A percentile compares a stretch with the other conserved stretches of the same genome.
Conservation (phyloP, 2,888 invertebrate species). For the Adineta ricciae region DNA sequence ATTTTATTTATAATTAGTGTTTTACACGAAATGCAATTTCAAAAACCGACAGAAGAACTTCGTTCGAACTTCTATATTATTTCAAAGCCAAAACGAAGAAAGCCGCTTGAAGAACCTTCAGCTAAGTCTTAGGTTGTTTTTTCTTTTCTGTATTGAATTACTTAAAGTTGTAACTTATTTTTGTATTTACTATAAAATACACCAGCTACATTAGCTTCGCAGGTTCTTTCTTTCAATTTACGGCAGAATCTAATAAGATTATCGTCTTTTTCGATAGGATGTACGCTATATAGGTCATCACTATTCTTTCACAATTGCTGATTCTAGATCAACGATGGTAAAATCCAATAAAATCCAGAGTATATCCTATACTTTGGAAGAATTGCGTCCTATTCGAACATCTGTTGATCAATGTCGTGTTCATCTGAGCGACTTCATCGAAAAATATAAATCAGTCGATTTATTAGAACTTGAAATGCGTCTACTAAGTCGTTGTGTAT, state of each 20-base stretch:
- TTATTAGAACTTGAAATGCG: background rate
- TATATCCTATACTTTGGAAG: background rate
- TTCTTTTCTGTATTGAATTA: background rate
- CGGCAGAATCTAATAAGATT: too few species aligned
- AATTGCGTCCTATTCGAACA: background rate
- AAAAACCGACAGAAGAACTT: background rate
- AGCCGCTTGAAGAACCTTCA: background rate
- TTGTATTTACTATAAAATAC: background rate
- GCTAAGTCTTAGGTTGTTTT: background rate
- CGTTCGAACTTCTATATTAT: background rate
- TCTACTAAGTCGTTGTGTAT: conserved; percentile 8
- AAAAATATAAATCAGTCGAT: conserved; percentile 7
- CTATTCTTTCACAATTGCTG: background rate
- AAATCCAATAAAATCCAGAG: background rate
- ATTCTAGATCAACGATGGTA: background rate
- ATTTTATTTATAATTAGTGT: background rate
- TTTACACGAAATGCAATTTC: background rate
- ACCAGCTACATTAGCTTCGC: background rate
- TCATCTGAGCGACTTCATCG: background rate
- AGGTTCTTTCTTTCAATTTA: background rate
- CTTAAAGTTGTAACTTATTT: background rate
- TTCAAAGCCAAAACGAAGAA: background rate
- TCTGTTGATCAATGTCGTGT: background rate
- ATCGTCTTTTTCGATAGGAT: too few species aligned
- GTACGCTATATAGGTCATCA: too few species aligned